phyloP scores from a whole-genome alignment of 2,797 vertebrate species.

The Hydrophis major region DNA sequence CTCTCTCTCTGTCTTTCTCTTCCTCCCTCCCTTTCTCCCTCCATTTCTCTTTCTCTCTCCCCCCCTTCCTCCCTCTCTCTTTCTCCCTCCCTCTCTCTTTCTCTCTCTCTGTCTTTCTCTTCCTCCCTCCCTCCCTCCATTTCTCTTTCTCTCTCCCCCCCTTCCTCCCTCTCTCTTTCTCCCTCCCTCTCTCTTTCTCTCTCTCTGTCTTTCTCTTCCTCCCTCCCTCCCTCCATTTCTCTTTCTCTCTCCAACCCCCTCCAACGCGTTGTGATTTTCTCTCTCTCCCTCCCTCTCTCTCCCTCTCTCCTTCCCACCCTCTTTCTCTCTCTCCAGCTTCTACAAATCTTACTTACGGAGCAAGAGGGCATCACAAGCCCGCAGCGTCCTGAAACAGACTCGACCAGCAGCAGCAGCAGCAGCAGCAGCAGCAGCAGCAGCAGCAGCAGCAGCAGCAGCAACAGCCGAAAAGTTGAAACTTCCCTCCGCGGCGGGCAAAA shows the following conservation, averaged over 20 bases:
- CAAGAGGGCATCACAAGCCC: neutral
- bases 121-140: too few species aligned
- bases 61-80: too few species aligned
- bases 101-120: fast-evolving
- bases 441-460: neutral
- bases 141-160: too few species aligned
- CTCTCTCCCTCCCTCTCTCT: fast-evolving
- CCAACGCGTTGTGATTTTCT: too few species aligned
- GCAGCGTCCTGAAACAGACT: neutral
- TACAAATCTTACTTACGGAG: constrained; percentile 50
- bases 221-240: fast-evolving
- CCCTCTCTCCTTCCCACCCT: fast-evolving
- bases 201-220: fast-evolving
- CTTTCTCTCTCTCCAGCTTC: neutral
- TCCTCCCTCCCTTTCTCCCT: fast-evolving
- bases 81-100: fast-evolving
- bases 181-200: fast-evolving
- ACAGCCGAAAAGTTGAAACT: neutral
- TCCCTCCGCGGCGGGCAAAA: neutral
- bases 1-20: too few species aligned
- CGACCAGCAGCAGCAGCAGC: neutral
- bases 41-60: fast-evolving
- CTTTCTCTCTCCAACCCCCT: fast-evolving
- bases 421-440: neutral
- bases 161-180: fast-evolving